Evolutionary conservation across 37 sponge, comb jelly and placozoan species (phyloP), one percentile per base, ranked within the genome.

Genomic region (Chondrosia reniformis): DNA sequence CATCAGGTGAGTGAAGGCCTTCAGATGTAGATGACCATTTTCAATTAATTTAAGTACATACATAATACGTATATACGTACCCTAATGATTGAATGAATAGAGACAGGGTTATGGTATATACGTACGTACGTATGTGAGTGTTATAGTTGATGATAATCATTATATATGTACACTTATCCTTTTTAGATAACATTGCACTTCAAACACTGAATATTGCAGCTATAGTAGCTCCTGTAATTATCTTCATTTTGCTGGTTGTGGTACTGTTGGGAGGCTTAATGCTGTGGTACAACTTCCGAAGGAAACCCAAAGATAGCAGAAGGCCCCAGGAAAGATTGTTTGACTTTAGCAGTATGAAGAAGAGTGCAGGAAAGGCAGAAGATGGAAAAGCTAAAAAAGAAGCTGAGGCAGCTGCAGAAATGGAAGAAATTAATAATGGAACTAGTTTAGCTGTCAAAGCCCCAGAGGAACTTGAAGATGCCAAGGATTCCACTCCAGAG

Each of bases 311-410:
- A 7, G 72, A 34, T 24, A 44, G 42, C 2, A 37, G 13, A 25
- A 34, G 36, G 43, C 39, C 39, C 2, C 72, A 69, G 2, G 22
- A 24, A 9, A 37, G 36, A 8, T 41, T 39, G 41, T 69, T 69
- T 69, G 72, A 69, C 43, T 69, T 69, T 24, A 69, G 72, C 43
- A 69, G 21, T 41, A 44, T 42, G 1, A 69, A 69, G 72, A 59
- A 59, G 61, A 13, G 28, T 30, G 61, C 8, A 19, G 61, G 30
- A 19, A 69, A 40, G 17, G 44, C n/a, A 34, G 72, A 40, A 39
- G 66, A 28, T 2, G 66, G 31, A 21, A 28, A n/a, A 2, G 3
- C 2, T 6, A 25, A 37, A 13, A 69, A 38, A 69, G 72, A 69
- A 25, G 36, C 10, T 4, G 25, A 38, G 24, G 43, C 44, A 2